These are phyloP conservation scores for Ifrita kowaldi DNA, from an alignment of 2,113 vertebrate genomes.

Conservation along the genomic window DNA sequence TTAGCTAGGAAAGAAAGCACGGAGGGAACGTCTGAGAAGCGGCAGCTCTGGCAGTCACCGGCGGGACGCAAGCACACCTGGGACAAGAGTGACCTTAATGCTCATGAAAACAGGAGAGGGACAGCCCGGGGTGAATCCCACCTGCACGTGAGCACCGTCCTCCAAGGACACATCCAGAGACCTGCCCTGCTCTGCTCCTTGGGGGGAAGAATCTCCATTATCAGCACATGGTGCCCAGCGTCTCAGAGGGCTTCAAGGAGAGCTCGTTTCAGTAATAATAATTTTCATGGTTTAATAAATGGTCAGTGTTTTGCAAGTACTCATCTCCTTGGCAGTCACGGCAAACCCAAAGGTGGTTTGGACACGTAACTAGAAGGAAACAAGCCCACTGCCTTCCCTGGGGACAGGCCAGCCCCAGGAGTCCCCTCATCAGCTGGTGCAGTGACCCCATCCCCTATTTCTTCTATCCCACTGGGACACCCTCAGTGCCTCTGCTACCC, in stretches of 20 bases:
- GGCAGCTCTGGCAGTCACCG: not conserved
- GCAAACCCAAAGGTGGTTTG: not conserved
- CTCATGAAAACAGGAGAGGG: not conserved
- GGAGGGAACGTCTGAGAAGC: slow-evolving; percentile 47
- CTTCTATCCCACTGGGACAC: not conserved
- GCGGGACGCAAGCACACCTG: not conserved
- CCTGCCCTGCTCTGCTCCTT: not conserved
- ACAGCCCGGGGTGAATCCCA: not conserved
- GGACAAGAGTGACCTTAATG: not conserved
- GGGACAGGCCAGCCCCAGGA: not conserved
- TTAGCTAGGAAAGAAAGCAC: slow-evolving; percentile 86
- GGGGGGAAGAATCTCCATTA: not conserved
- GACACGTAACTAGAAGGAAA: not conserved
- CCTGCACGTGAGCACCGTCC: accelerated
- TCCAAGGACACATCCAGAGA: not conserved
- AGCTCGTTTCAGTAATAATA: not conserved
- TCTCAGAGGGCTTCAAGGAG: not conserved
- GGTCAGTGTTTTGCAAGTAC: not conserved
- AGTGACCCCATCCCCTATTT: not conserved
- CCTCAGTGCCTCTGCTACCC: not conserved
- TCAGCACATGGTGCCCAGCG: not conserved
- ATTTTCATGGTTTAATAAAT: not conserved
- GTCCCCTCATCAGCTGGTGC: not conserved
- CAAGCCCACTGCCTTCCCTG: not conserved
- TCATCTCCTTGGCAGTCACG: not conserved